Conservation (phyloP, 2,797 vertebrate genomes). For the Numenius phaeopus region DNA sequence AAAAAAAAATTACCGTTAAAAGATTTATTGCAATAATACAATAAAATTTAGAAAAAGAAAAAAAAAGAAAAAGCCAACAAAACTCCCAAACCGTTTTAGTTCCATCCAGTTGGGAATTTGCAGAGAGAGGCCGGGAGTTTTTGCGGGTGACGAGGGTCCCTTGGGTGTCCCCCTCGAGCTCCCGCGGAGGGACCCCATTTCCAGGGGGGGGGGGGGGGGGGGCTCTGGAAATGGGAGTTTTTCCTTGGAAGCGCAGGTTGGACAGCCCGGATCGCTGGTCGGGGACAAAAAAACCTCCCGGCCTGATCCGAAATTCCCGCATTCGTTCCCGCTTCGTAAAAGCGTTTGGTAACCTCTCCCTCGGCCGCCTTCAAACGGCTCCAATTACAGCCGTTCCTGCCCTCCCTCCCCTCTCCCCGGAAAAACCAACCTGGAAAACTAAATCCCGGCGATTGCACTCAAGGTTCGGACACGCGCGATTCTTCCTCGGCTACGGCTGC, state of each 20-base stretch:
- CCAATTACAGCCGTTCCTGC: background rate
- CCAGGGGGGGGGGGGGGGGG: background rate
- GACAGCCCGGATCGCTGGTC: background rate
- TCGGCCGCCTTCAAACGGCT: background rate
- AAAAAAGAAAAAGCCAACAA: background rate
- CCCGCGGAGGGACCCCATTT: background rate
- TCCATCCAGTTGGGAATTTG: constrained; percentile 41
- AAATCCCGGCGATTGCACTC: background rate
- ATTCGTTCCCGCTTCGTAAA: background rate
- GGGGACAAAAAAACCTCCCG: rapidly evolving
- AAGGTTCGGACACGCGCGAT: background rate
- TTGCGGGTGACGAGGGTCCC: background rate
- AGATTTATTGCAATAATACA: constrained; percentile 82
- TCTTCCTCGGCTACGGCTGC: constrained; percentile 35
- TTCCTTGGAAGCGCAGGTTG: background rate
- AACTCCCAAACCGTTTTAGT: background rate
- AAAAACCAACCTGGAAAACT: background rate
- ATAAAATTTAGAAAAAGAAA: constrained; percentile 76
- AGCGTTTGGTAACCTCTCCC: background rate
- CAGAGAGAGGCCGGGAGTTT: background rate
- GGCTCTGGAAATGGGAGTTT: background rate
- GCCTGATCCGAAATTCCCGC: background rate
- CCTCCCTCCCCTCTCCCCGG: background rate
- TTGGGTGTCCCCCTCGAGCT: background rate
- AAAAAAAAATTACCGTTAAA: constrained; percentile 63